Evolutionary conservation across 2,888 invertebrate genomes (phyloP), one percentile per base, ranked within the genome.

Genomic region (Eristalinus sepulchralis): DNA sequence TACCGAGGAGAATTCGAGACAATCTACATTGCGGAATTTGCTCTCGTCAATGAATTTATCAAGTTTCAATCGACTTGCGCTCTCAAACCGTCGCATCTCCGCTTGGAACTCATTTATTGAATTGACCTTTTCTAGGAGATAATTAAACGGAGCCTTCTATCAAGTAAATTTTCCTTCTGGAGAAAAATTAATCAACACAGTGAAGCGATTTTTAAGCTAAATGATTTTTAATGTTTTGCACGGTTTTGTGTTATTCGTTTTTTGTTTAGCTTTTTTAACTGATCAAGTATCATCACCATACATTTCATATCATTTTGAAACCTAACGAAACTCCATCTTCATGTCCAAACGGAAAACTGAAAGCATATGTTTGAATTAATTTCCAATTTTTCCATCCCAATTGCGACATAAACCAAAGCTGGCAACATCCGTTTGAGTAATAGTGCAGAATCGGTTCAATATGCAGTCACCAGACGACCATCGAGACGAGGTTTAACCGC

Each of bases 371-470:
- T 31, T 31, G 36, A 27, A 79, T 70, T 83, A 81, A 83, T 83
- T 72, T 72, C 66, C 75, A 55, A 75, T 70, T 78, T 76, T 59
- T 84, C 70, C 84, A 67, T 73, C 70, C 36, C 63, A 20, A 20
- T 20, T 60, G 55, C 57, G 64, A 39, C 20, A 33, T n/a, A 47
- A 27, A 33, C 11, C 31, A 5, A 89, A 94, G 94, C 94, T 91
- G 94, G 94, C 90, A 93, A 94, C 90, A 93, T 94, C 90, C 94
- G 94, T 90, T 91, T 95, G 90, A 94, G 94, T 88, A 93, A 94
- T 75, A 95, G 95, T 91, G 95, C 95, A 68, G 95, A 95, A 91
- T 95, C 95, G 64, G 93, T 95, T 88, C 94, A 94, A 89, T 94
- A 94, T 90, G 92, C 94, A 88, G 92, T 93, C 76, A 93, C 93